Evolutionary conservation across 2,113 vertebrate genomes (phyloP), one percentile per base, ranked within the genome.

Genomic region (Passerina amoena): DNA sequence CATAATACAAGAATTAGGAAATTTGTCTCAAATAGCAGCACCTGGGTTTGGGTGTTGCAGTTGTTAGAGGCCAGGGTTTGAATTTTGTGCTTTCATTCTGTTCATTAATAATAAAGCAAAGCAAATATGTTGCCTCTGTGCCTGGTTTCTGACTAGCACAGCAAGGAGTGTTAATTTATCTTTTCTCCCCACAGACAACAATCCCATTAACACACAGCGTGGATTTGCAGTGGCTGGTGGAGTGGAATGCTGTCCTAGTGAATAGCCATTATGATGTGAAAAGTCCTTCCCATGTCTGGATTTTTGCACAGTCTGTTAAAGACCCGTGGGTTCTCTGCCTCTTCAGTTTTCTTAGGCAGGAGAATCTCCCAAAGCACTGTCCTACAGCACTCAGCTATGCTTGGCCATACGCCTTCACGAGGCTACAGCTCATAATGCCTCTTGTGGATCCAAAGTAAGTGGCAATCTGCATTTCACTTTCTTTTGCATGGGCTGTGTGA

Each of bases 301-400:
- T 99, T 97, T 99, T 99, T 35, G 99, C 99, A 72, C 99, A 99
- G 95, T 99, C 99, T 0, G 97, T 99, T 86, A 99, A 99, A 97
- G 99, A 99, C 96, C 99, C 99, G 0, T 99, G 99, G 99, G 98
- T 99, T 92, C 99, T 99, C 65, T 99, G 99, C 94, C 99, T 99
- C 35, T 99, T 99, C 98, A 99, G 99, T 95, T 99, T 99, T 94
- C 98, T 99, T 64, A 98, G 99, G 21, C 99, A 99, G 93, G 99
- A 99, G 94, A 99, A 99, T 94, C 97, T 99, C n/a, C 99, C 99
- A 59, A 99, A 99, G 87, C 99, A 99, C 94, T 99, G 99, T 91
- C 98, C 99, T 87, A 99, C 97, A 2, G 99, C 99, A n/a, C 98
- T 99, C 89, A 99, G 99, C 97, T 99, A 99, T 7, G 99, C 99